Evolutionary conservation across 2,113 vertebrate genomes (phyloP).

Genomic region (Eretmochelys imbricata): DNA sequence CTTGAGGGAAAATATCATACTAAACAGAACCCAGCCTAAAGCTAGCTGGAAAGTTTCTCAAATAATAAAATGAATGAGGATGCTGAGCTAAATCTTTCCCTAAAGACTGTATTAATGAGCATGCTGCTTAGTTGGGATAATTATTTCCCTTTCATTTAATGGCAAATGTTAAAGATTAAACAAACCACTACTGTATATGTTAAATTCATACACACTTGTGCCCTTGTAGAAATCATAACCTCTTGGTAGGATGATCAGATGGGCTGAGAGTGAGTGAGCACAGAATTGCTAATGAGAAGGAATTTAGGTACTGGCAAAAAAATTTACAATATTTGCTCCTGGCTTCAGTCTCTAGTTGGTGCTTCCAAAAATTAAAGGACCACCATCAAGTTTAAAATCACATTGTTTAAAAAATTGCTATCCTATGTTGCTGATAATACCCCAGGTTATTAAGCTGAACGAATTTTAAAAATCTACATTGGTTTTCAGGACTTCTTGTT

Average conservation of each 20-base stretch:
- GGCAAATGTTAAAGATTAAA: slow-evolving; percentile 21
- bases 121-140: not conserved
- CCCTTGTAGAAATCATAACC: not conserved
- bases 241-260: not conserved
- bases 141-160: slow-evolving; percentile 49
- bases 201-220: not conserved
- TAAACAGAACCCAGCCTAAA: slow-evolving; percentile 42
- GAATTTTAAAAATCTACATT: not conserved
- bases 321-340: not conserved
- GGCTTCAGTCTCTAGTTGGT: not conserved
- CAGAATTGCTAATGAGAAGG: not conserved
- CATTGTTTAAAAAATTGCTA: not conserved
- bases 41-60: slow-evolving; percentile 43
- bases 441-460: not conserved
- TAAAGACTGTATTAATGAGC: slow-evolving; percentile 23
- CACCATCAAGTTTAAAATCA: not conserved
- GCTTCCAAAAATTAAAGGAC: not conserved
- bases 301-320: not conserved
- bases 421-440: not conserved
- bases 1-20: slow-evolving; percentile 27
- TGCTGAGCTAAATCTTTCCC: slow-evolving; percentile 38
- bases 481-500: not conserved
- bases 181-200: not conserved
- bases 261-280: not conserved
- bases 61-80: slow-evolving; percentile 13